These are phyloP conservation scores for Salmo trutta DNA, from an alignment of 2,797 vertebrate species.

Conservation along the genomic window DNA sequence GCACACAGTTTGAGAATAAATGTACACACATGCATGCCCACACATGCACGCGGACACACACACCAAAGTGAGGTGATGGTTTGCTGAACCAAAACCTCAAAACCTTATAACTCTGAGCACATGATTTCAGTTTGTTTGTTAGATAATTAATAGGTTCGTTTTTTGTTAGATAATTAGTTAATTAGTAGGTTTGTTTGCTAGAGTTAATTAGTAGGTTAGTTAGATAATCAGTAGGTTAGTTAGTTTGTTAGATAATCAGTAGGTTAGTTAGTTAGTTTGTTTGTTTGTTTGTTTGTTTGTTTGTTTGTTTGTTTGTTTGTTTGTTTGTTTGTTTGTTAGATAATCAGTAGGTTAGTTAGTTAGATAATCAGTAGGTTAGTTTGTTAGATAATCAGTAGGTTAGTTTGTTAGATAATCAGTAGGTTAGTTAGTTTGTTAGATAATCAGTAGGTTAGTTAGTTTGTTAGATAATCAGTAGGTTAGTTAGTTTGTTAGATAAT, in stretches of 20 bases:
- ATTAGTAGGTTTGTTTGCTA: constrained; percentile 18
- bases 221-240: constrained; percentile 59
- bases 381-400: too few relatives aligned
- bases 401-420: too few relatives aligned
- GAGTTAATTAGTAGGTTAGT: constrained; percentile 3
- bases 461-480: too few relatives aligned
- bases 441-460: too few relatives aligned
- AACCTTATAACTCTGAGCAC: constrained; percentile 27
- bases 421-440: too few relatives aligned
- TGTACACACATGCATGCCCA: background rate
- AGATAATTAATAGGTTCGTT: constrained; percentile 57
- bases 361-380: too few relatives aligned
- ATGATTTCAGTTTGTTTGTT: constrained; percentile 32
- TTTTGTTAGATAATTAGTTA: constrained; percentile 26
- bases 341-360: constrained; percentile 10
- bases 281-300: constrained; percentile 61
- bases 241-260: constrained; percentile 55
- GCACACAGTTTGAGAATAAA: background rate
- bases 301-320: too few relatives aligned
- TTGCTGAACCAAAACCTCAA: background rate
- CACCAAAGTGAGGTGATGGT: background rate
- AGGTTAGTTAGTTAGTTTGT: constrained; percentile 31
- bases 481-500: too few relatives aligned
- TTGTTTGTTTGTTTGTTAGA: constrained; percentile 59
- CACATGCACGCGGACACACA: constrained; percentile 4